phyloP scores from a whole-genome alignment of 2,113 vertebrate genomes.

The Paracanthobrama guichenoti region DNA sequence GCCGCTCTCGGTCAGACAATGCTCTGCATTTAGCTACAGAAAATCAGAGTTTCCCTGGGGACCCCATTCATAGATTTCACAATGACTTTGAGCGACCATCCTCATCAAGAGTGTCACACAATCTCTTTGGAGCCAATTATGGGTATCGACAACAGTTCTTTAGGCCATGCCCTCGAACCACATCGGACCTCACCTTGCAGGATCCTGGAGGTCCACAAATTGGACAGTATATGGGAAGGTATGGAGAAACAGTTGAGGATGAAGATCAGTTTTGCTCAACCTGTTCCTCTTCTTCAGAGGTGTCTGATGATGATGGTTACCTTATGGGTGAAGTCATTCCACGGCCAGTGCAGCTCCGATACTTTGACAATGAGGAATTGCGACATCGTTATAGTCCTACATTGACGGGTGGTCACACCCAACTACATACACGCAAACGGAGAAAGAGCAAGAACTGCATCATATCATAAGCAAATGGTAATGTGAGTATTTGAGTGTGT shows the following conservation, averaged over 20 bases:
- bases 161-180: conserved; percentile 89
- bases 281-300: conserved; percentile 94
- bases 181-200: conserved; percentile 94
- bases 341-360: conserved; percentile 88
- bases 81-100: conserved; percentile 89
- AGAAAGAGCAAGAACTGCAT: conserved; percentile 99
- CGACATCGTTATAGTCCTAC: conserved; percentile 92
- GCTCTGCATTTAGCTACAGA: conserved; percentile 91
- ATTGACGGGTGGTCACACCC: conserved; percentile 80
- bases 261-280: conserved; percentile 95
- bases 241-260: conserved; percentile 68
- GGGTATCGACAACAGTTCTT: conserved; percentile 82
- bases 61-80: conserved; percentile 82
- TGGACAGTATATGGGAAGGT: conserved; percentile 79
- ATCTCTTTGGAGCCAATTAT: conserved; percentile 76
- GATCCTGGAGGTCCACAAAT: conserved; percentile 86
- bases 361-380: conserved; percentile 90
- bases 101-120: conserved; percentile 81
- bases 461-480: conserved; percentile 77
- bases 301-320: conserved; percentile 92
- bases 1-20: conserved; percentile 93
- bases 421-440: conserved; percentile 90
- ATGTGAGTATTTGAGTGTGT: conserved; percentile 31
- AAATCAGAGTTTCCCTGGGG: conserved; percentile 81
- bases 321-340: conserved; percentile 94